phyloP scores from a whole-genome alignment of 2,888 invertebrate genomes.

The Biston stratarius region DNA sequence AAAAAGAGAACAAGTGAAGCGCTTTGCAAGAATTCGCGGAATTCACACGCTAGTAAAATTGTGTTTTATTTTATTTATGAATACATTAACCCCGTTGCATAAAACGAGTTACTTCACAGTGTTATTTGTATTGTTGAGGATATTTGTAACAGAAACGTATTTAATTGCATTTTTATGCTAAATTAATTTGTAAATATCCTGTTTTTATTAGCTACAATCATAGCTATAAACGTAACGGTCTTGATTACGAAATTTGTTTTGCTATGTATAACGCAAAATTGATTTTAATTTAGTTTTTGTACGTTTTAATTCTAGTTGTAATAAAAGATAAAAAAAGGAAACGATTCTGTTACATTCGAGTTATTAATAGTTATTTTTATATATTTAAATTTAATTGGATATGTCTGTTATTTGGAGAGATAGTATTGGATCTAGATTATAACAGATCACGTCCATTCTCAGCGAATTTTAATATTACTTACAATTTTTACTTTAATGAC shows the following conservation, averaged over 20 bases:
- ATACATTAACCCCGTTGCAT: conserved; percentile 23
- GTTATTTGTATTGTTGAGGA: conserved; percentile 32
- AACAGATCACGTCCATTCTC: no score
- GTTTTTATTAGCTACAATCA: conserved; percentile 35
- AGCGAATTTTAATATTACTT: no score
- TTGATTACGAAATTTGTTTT: conserved; percentile 10
- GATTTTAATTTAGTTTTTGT: conserved; percentile 1
- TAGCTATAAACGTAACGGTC: conserved; percentile 30
- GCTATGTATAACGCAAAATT: background rate
- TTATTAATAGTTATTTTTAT: no score
- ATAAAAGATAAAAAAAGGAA: no score
- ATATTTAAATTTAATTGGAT: no score
- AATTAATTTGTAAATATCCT: conserved; percentile 22
- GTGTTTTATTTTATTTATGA: conserved; percentile 20
- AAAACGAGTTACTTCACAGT: conserved; percentile 18
- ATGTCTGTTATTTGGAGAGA: no score
- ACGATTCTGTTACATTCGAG: no score
- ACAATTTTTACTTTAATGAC: no score
- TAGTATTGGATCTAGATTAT: no score
- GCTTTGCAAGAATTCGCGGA: conserved; percentile 74
- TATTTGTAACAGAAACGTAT: conserved; percentile 22
- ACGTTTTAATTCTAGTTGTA: background rate
- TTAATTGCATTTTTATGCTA: conserved; percentile 25
- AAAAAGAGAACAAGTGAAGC: conserved; percentile 60
- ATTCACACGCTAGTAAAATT: conserved; percentile 60